These are phyloP conservation scores for Oryctes rhinoceros DNA, from an alignment of 1,140 invertebrate species.

Conservation along the genomic window DNA sequence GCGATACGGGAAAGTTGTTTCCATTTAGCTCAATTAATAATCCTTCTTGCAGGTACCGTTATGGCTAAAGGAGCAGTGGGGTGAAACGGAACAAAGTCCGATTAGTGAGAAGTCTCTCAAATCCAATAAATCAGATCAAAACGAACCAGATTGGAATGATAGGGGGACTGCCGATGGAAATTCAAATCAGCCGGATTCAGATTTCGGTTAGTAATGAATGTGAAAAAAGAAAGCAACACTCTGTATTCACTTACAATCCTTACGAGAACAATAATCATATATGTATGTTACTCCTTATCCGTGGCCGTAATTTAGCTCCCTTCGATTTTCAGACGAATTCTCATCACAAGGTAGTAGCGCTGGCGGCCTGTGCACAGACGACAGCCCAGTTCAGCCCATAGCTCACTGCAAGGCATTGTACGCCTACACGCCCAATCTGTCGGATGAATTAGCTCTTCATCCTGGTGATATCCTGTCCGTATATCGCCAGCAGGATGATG, in stretches of 20 bases:
- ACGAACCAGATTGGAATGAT: slow-evolving; percentile 71
- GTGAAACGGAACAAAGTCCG: slow-evolving; percentile 69
- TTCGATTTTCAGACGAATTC: slow-evolving; percentile 71
- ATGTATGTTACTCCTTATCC: too few relatives aligned
- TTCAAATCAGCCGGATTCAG: slow-evolving; percentile 81
- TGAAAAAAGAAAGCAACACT: too few relatives aligned
- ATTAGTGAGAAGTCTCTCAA: slow-evolving; percentile 58
- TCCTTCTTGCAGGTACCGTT: slow-evolving; percentile 71
- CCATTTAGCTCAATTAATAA: slow-evolving; percentile 28
- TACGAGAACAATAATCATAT: too few relatives aligned
- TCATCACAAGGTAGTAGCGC: slow-evolving; percentile 72
- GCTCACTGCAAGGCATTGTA: slow-evolving; percentile 85
- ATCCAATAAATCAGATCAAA: slow-evolving; percentile 61
- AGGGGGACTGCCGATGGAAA: slow-evolving; percentile 84
- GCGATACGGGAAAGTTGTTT: background rate
- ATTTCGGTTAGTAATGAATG: slow-evolving; percentile 69
- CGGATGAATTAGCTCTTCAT: slow-evolving; percentile 86
- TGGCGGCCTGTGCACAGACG: slow-evolving; percentile 66
- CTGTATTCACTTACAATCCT: too few relatives aligned
- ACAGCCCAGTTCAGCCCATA: slow-evolving; percentile 61
- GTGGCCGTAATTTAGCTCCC: background rate
- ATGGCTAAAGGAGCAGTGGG: slow-evolving; percentile 74
- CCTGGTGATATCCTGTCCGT: slow-evolving; percentile 89
- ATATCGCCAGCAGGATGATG: slow-evolving; percentile 90
- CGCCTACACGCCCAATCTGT: slow-evolving; percentile 85